phyloP scores from a whole-genome alignment of 2,113 vertebrate species.

The Papio anubis region DNA sequence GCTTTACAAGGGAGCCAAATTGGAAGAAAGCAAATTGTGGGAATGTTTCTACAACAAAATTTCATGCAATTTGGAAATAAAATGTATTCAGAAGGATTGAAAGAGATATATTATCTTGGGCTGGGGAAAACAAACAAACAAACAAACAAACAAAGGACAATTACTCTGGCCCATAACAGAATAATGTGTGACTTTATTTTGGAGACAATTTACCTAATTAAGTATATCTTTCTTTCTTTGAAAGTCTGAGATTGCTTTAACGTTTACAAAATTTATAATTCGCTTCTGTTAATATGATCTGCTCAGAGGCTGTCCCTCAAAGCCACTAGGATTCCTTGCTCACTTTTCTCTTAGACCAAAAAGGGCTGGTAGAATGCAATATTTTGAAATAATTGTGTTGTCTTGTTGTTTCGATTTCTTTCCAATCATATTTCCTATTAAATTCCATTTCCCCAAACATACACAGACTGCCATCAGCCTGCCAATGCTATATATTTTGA shows the following conservation, averaged over 20 bases:
- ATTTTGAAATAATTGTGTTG: background rate
- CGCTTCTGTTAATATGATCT: background rate
- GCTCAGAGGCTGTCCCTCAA: background rate
- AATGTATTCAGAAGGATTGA: constrained; percentile 10
- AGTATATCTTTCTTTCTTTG: background rate
- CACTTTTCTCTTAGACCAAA: background rate
- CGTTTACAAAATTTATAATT: background rate
- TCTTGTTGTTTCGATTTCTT: background rate
- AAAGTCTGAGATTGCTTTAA: background rate
- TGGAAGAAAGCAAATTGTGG: constrained; percentile 48
- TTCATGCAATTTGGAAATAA: constrained; percentile 43
- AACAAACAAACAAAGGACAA: background rate
- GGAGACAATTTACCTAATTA: constrained; percentile 17
- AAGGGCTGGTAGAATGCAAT: background rate
- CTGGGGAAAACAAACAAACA: background rate
- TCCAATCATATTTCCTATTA: background rate
- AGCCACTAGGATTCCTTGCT: background rate
- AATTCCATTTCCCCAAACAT: background rate
- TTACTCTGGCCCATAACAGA: background rate
- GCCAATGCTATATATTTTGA: background rate
- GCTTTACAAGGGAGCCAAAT: constrained; percentile 36
- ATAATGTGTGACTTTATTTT: background rate
- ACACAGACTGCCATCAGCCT: background rate
- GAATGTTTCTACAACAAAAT: constrained; percentile 28
- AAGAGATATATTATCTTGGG: background rate